Percentiles rank a stretch among this genome's conserved stretches.
Evolutionary conservation across 1,140 invertebrate species (phyloP).

Genomic region (Bombus terrestris): DNA sequence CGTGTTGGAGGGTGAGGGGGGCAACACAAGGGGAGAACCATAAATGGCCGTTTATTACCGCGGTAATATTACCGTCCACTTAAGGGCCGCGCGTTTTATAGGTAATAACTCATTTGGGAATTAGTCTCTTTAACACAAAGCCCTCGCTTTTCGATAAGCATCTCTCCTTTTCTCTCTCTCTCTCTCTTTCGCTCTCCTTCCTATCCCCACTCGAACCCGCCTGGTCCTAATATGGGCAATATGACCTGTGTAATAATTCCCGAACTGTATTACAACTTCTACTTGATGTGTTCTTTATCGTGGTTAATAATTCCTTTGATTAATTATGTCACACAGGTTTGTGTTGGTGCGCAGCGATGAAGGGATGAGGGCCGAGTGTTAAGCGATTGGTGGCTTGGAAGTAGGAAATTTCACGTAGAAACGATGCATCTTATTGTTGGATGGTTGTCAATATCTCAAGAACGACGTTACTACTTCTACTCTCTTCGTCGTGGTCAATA

Average conservation of each 20-base stretch:
- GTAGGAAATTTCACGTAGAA: no score
- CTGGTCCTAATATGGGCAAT: conserved; percentile 23
- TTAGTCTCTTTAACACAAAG: conserved; percentile 77
- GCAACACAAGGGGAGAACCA: conserved; percentile 47
- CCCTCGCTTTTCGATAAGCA: conserved; percentile 74
- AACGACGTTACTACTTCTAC: no score
- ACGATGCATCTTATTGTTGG: no score
- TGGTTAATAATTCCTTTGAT: not conserved
- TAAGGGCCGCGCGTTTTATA: conserved; percentile 76
- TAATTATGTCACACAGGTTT: no score
- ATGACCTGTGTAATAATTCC: not conserved
- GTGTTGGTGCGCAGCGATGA: no score
- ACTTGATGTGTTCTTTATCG: not conserved
- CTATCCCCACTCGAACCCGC: no score
- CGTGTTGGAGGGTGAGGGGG: not conserved
- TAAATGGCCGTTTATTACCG: conserved; percentile 79
- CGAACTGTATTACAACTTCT: no score
- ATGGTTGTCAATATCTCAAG: no score
- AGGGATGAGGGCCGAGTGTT: no score
- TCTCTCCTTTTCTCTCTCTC: conserved; percentile 13
- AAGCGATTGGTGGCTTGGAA: no score
- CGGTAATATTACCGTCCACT: conserved; percentile 77
- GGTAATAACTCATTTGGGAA: conserved; percentile 78
- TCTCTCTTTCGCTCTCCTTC: not conserved
- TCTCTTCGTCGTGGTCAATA: no score